Base-by-base conservation (phyloP, 2,888 invertebrate species). In the Steinernema scapterisci region DNA sequence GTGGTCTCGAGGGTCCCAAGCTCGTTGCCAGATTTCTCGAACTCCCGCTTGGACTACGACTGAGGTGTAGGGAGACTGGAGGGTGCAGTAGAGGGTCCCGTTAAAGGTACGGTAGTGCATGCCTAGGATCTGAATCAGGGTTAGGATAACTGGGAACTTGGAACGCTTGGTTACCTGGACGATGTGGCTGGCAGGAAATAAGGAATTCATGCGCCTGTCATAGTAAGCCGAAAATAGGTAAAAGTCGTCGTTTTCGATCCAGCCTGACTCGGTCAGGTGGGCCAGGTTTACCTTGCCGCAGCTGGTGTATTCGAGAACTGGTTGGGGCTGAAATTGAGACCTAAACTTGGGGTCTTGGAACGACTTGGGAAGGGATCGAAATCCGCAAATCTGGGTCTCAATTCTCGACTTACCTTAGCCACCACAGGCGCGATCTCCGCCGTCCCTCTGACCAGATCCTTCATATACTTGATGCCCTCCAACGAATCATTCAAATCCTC, bases 1-100 rank as follows among this genome's bases (percentile, higher is more conserved):
- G 2, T 75, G 70, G 38, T 72, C 63, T 48, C 84, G 77, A 0
- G 86, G 85, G 76, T 86, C 87, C 87, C 87, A 87, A 2, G 79
- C 84, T n/a, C 83, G 76, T 71, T 87, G 85, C 87, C 87, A 87
- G 19, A 87, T 86, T 73, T 84, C 80, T n/a, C 85, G 77, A 6
- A 82, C 72, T 48, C 77, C 79, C 0, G 84, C 86, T 70, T 76
- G 72, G 0, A 82, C 81, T 9, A 78, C 74, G 13, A 76, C 48
- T 31, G 77, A 74, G 16, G 70, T 72, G 19, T 70, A 63, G 16
- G 63, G 63, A 63, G 63, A 31, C 31, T 31, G 63, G 7, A 63
- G 31, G 19, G 63, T 63, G 38, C 63, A 63, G n/a, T 27, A 63
- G n/a, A 63, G 63, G 25, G 11, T 25, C 44, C 31, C 13, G 21